Conservation (phyloP, 37 sponge, comb jelly and placozoan species). For the Aphrocallistes beatrix region DNA sequence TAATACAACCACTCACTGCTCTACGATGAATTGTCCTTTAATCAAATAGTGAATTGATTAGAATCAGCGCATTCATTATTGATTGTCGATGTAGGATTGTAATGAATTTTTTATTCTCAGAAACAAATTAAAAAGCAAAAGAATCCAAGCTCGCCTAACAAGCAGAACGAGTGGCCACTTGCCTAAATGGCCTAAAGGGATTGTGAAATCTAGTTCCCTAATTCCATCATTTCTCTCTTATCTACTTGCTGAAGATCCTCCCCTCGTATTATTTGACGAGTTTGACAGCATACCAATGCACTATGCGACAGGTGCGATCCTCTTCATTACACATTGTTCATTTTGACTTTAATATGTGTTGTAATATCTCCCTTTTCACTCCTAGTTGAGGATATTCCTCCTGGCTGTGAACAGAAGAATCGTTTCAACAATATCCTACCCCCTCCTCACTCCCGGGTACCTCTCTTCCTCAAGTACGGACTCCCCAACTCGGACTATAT, state of each 20-base stretch:
- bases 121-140: too few species aligned
- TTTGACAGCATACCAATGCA: background rate
- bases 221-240: background rate
- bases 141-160: too few species aligned
- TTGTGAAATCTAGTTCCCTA: background rate
- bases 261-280: background rate
- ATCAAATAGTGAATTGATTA: too few species aligned
- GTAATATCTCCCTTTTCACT: too few species aligned
- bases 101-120: too few species aligned
- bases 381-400: background rate
- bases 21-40: too few species aligned
- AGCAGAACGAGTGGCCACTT: background rate
- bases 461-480: conserved; percentile 67
- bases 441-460: conserved; percentile 58
- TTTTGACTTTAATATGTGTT: too few species aligned
- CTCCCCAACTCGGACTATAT: conserved; percentile 75
- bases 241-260: background rate
- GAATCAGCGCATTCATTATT: too few species aligned
- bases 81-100: too few species aligned
- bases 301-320: background rate
- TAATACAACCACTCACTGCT: too few species aligned
- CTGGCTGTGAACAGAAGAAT: background rate
- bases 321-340: too few species aligned
- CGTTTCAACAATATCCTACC: background rate
- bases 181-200: background rate